Base-by-base conservation (phyloP, 2,888 invertebrate genomes). In the Oscheius myriophilus region DNA sequence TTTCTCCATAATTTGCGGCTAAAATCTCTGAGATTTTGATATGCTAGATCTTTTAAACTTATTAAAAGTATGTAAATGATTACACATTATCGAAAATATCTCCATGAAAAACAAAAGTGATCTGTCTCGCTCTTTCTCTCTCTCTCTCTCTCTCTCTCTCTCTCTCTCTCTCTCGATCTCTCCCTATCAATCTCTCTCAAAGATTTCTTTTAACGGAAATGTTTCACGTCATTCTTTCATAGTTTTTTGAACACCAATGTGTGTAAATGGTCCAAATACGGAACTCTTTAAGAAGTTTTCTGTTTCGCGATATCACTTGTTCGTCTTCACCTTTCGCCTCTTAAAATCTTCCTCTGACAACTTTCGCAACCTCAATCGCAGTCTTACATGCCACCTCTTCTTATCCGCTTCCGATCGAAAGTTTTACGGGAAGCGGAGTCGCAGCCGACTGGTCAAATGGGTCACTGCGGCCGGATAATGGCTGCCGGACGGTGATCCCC, bases 381-480 rank as follows among this genome's bases (percentile, higher is more conserved):
- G 25, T 25, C 39, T 54, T 54, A n/a, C 18, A 14, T 33, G 49
- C 46, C 26, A 26, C 49, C 49, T 33, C 33, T 54, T 25, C 39
- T 54, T 54, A n/a, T 26, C 26, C 49, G 49, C 46, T 45, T 49
- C 49, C 49, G 26, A 61, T 61, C 25, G 61, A 61, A 61, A 46
- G 61, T 61, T 58, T 61, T 61, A 61, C 61, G 61, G 26, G 61
- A 49, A 26, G 61, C 33, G 63, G 41, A 54, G 67, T 62, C 53
- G 55, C 55, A 45, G 68, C n/a, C 39, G 61, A 61, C 45, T 53
- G 61, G 33, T 67, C 67, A 67, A 39, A 43, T 67, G 53, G 59
- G 68, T 61, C 68, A 55, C 67, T 39, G 39, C 42, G 54, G 55
- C 61, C 61, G 61, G 61, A 61, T 61, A 61, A 61, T 61, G 61